Conservation (phyloP, 2,113 vertebrate genomes). For the Apodemus speciosus region DNA sequence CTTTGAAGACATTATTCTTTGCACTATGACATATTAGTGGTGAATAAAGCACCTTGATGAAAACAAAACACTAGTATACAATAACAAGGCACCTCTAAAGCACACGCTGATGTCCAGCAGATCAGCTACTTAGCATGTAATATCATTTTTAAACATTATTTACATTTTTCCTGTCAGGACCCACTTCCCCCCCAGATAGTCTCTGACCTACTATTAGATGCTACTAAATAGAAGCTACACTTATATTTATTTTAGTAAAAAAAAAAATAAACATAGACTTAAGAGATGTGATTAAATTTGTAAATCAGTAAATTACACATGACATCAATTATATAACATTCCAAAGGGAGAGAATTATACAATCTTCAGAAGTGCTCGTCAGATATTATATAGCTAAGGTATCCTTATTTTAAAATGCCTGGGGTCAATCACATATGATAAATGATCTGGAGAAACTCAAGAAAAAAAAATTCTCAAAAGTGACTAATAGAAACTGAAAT, state of each 20-base stretch:
- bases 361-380: conserved; percentile 47
- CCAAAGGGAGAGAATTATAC: background rate
- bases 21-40: background rate
- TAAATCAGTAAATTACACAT: conserved; percentile 39
- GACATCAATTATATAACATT: background rate
- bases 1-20: background rate
- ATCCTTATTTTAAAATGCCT: conserved; percentile 43
- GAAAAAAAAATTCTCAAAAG: conserved; percentile 48
- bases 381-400: conserved; percentile 2
- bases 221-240: conserved; percentile 24
- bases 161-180: conserved; percentile 44
- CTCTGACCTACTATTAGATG: conserved; percentile 23
- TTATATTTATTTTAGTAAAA: conserved; percentile 51
- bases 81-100: conserved; percentile 52
- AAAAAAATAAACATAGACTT: conserved; percentile 43
- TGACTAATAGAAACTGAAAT: conserved; percentile 22
- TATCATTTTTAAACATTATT: background rate
- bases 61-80: conserved; percentile 32
- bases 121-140: background rate
- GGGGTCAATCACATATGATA: conserved; percentile 30
- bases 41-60: conserved; percentile 37
- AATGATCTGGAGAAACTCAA: conserved; percentile 43
- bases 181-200: conserved; percentile 10
- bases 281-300: conserved; percentile 9
- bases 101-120: background rate